Base-by-base conservation (phyloP, 2,113 vertebrate species). In the Arvicanthis niloticus region DNA sequence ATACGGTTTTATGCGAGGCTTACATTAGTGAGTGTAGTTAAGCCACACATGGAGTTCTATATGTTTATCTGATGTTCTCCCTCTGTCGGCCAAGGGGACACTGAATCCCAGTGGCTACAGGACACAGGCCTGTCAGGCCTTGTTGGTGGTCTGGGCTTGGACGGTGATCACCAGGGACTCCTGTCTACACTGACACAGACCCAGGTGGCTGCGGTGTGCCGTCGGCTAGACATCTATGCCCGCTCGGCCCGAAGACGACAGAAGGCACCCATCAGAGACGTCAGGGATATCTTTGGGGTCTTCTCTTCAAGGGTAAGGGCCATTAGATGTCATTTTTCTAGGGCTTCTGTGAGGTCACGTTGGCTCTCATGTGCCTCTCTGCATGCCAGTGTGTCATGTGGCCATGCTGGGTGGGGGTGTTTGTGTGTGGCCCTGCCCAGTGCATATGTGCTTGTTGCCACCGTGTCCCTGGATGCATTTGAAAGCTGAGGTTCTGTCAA, bases 171-270 rank as follows among this genome's bases (percentile, higher is more conserved):
- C 3, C 97, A 97, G 0, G 96, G 99, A 75, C 98, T 99, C 97
- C 98, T 99, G 89, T 99, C 99, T 91, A 99, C 99, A 7, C 98
- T 99, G 88, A 99, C 99, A 26, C 98, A 97, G 94, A 99, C 99
- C 0, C 99, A 99, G 98, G 99, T 99, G 0, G 99, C 99, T 0
- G 99, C 99, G 0, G 99, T 99, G 72, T 98, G 99, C 97, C 98
- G 99, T 0, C 97, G 99, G 3, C 58, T 99, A 68, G 98, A 99
- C 58, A 99, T 99, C 93, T 99, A 99, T 96, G 99, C 98, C 0
- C 97, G 98, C 1, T 99, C 99, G 0, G 98, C 99, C 7, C 97
- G 99, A 88, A 99, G 99, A 96, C 99, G 98, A 97, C 99, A 98
- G 98, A 99, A 99, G 40, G 98, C 98, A 0, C 98, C 99, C 0